A percentile compares a stretch with the other conserved stretches of the same genome.
Evolutionary conservation across 2,113 vertebrate genomes (phyloP).

Genomic region (Acinonyx jubatus): DNA sequence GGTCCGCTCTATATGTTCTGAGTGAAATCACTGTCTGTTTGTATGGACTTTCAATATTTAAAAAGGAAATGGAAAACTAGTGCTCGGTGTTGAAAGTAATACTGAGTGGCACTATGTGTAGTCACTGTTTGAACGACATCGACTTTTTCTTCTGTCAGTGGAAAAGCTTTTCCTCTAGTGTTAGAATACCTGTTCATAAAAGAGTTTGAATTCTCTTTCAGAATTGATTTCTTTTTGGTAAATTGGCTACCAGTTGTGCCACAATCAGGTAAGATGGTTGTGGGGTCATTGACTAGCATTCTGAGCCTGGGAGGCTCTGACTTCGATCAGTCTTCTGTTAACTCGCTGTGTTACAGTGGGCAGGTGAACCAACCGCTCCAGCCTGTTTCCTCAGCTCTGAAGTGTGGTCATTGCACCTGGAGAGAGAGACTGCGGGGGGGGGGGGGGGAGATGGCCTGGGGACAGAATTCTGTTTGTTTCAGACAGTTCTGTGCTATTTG

Average conservation of each 20-base stretch:
- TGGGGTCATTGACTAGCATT: rapidly evolving
- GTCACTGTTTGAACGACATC: neutral
- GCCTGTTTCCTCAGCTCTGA: neutral
- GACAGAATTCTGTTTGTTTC: neutral
- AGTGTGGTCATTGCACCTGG: neutral
- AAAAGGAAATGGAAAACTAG: neutral
- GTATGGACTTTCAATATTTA: neutral
- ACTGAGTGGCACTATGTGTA: neutral
- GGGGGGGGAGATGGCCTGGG: neutral
- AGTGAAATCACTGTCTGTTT: neutral
- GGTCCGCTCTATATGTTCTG: neutral
- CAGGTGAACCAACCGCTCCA: too few species aligned
- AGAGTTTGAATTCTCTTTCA: neutral
- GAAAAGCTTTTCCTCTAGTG: neutral
- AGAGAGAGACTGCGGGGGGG: neutral
- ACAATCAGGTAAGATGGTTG: too few species aligned
- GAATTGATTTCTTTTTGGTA: neutral
- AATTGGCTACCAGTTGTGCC: neutral
- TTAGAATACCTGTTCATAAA: neutral
- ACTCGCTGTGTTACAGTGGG: rapidly evolving
- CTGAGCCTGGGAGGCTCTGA: neutral
- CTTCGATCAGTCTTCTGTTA: neutral
- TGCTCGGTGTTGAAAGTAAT: neutral
- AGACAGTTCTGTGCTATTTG: neutral
- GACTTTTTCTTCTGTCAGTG: neutral